Conservation (phyloP, 2,797 vertebrate genomes). For the Acipenser ruthenus region DNA sequence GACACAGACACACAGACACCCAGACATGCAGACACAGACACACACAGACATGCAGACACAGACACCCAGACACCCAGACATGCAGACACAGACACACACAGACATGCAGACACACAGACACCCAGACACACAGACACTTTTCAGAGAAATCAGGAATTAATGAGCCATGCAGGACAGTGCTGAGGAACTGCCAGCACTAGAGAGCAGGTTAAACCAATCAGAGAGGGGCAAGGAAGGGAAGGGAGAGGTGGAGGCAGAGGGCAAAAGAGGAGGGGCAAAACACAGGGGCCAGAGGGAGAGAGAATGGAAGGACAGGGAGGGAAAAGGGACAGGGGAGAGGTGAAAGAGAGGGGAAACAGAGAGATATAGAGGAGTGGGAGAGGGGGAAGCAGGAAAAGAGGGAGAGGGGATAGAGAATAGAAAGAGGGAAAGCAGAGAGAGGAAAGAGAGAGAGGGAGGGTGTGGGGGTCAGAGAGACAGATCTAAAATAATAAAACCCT, state of each 20-base stretch:
- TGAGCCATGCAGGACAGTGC: no score
- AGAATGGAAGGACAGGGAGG: conserved; percentile 42
- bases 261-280: background rate
- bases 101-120: no score
- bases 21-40: no score
- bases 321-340: conserved; percentile 53
- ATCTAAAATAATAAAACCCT: conserved; percentile 55
- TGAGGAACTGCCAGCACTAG: no score
- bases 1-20: no score
- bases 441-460: conserved; percentile 33
- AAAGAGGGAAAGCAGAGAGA: conserved; percentile 22
- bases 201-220: background rate
- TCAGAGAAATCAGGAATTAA: no score
- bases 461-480: conserved; percentile 43
- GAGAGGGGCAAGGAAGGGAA: background rate
- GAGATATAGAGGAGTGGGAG: background rate
- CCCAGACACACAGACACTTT: no score
- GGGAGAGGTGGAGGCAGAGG: background rate
- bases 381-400: background rate
- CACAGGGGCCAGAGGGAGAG: background rate
- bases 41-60: no score
- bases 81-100: no score
- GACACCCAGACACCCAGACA: no score
- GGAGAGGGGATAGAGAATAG: conserved; percentile 30
- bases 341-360: conserved; percentile 3